Evolutionary conservation across 2,113 vertebrate genomes (phyloP).

Genomic region (Capreolus pygargus): DNA sequence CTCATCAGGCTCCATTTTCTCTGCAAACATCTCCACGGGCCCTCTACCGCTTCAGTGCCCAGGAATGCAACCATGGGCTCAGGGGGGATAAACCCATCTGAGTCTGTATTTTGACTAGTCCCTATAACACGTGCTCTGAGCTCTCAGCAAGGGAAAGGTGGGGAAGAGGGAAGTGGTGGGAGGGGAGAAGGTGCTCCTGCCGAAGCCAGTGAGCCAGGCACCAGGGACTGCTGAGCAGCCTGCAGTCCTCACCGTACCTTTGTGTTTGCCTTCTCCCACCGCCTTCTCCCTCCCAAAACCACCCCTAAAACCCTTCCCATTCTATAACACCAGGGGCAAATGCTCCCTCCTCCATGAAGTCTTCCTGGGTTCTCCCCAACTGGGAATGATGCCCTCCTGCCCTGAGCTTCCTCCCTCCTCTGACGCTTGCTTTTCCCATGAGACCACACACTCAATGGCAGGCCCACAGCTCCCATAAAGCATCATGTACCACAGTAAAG

Average conservation of each 20-base stretch:
- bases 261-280: background rate
- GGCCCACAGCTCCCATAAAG: background rate
- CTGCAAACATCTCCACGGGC: conserved; percentile 79
- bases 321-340: background rate
- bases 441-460: background rate
- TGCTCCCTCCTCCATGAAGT: background rate
- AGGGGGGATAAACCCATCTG: conserved; percentile 78
- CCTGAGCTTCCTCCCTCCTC: background rate
- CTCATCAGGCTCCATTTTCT: conserved; percentile 81
- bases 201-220: accelerated
- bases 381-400: background rate
- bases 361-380: background rate
- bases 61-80: conserved; percentile 78
- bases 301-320: background rate
- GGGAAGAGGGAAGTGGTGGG: conserved; percentile 69
- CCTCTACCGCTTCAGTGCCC: conserved; percentile 68
- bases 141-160: conserved; percentile 75
- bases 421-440: background rate
- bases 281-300: background rate
- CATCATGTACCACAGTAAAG: background rate
- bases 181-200: background rate
- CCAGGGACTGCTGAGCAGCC: accelerated
- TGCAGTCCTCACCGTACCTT: accelerated
- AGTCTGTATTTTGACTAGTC: conserved; percentile 81
- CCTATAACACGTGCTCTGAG: conserved; percentile 72